These are phyloP conservation scores for Etheostoma cragini DNA, from an alignment of 2,113 vertebrate genomes.

Conservation along the genomic window DNA sequence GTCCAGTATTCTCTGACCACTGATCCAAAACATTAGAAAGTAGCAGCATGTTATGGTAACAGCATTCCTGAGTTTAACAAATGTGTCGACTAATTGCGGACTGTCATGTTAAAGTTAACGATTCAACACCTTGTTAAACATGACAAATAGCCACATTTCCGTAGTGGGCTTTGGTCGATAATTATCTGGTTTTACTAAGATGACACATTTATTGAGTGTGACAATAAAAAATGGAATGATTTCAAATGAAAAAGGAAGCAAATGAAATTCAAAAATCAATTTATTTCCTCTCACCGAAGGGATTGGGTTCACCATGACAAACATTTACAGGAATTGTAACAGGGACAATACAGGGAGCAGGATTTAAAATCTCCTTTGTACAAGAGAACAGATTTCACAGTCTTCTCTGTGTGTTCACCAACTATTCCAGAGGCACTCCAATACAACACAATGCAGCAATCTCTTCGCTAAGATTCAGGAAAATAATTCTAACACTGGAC, in stretches of 20 bases:
- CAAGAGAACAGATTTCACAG: constrained; percentile 60
- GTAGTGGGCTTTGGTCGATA: background rate
- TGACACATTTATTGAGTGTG: background rate
- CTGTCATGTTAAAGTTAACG: constrained; percentile 76
- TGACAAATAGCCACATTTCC: constrained; percentile 59
- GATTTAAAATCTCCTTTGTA: constrained; percentile 61
- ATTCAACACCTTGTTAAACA: constrained; percentile 74
- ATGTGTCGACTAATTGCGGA: constrained; percentile 68
- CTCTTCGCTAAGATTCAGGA: constrained; percentile 44
- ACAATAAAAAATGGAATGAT: background rate
- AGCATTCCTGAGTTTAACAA: constrained; percentile 51
- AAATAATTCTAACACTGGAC: constrained; percentile 58
- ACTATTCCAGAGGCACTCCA: constrained; percentile 79
- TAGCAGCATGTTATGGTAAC: constrained; percentile 40
- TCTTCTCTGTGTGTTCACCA: constrained; percentile 55
- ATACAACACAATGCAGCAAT: constrained; percentile 68
- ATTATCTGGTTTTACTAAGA: constrained; percentile 10
- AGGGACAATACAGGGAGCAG: constrained; percentile 70
- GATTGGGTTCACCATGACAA: constrained; percentile 69
- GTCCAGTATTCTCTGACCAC: constrained; percentile 18
- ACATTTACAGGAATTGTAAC: constrained; percentile 78
- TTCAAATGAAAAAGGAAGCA: constrained; percentile 7
- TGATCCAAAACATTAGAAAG: constrained; percentile 40
- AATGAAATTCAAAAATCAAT: constrained; percentile 74
- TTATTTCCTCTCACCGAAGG: constrained; percentile 79